Evolutionary conservation across 2,888 invertebrate genomes (phyloP).

Genomic region (Syrista parreyssii): DNA sequence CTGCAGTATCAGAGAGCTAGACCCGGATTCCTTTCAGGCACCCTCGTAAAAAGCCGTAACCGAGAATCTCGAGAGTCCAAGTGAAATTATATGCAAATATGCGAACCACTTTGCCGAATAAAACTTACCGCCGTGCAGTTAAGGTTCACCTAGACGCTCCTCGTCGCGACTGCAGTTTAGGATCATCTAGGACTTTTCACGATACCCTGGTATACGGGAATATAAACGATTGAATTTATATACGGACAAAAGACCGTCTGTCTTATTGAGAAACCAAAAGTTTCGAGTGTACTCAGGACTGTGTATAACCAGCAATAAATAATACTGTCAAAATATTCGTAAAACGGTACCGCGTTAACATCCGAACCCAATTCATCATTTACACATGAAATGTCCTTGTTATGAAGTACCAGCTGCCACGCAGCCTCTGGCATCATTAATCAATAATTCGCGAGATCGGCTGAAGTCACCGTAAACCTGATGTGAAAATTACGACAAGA

Average conservation of each 20-base stretch:
- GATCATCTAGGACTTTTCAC: too few species aligned
- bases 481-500: neutral
- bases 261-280: too few species aligned
- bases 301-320: too few species aligned
- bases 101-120: neutral
- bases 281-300: too few species aligned
- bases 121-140: too few species aligned
- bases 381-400: neutral
- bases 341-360: too few species aligned
- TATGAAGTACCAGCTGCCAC: constrained; percentile 13
- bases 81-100: constrained; percentile 3
- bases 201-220: too few species aligned
- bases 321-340: too few species aligned
- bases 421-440: constrained; percentile 13
- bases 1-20: neutral
- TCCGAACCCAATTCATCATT: neutral
- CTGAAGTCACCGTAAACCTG: neutral
- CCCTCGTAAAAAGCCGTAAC: neutral
- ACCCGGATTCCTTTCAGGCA: neutral
- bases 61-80: neutral
- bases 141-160: too few species aligned
- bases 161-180: too few species aligned
- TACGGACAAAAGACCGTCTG: too few species aligned
- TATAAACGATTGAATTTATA: too few species aligned
- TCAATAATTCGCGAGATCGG: constrained; percentile 11